Evolutionary conservation across 2,797 vertebrate genomes (phyloP), one percentile per base, ranked within the genome.

Genomic region (Smutsia temminckii): DNA sequence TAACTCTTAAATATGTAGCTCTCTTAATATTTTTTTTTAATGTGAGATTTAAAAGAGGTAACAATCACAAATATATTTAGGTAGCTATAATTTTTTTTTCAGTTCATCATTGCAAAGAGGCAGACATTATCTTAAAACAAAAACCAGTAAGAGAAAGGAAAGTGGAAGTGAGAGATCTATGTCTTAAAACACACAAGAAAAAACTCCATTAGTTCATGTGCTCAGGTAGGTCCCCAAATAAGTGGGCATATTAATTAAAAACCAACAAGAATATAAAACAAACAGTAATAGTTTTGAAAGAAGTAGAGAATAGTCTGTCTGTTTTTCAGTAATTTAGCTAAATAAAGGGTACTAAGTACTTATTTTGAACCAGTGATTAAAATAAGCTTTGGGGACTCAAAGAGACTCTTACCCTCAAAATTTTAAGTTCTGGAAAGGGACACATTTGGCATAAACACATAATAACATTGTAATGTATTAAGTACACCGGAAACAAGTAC

Each of bases 1-100:
- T 95, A 85, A 84, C 32, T 84, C 25, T 89, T 93, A 91, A 89
- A 79, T 40, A 77, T 79, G 49, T 61, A 72, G 71, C 6, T 84
- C 32, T 51, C 25, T 71, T 10, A 8, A 55, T 37, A 55, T 57
- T 89, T 85, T 61, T 9, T 72, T 91, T n/a, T n/a, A 85, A 14
- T 71, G 5, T 34, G 13, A 71, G 8, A 74, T 66, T 83, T 81
- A 37, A 40, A 61, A 90, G 77, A 87, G 21, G 75, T 75, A 92
- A 89, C 0, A 46, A 79, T 57, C 40, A 84, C n/a, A 84, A 69
- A 83, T 83, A 71, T 55, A 89, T 89, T 94, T 94, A 25, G 87
- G 17, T 68, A 66, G 6, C 8, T 89, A 17, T 23, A 86, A 53
- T 74, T n/a, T 34, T 83, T 85, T 74, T 90, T 96, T 78, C 6